Percentiles rank a stretch among this genome's conserved stretches.
Conservation (phyloP, 2,113 vertebrate genomes). For the Tachycineta bicolor region DNA sequence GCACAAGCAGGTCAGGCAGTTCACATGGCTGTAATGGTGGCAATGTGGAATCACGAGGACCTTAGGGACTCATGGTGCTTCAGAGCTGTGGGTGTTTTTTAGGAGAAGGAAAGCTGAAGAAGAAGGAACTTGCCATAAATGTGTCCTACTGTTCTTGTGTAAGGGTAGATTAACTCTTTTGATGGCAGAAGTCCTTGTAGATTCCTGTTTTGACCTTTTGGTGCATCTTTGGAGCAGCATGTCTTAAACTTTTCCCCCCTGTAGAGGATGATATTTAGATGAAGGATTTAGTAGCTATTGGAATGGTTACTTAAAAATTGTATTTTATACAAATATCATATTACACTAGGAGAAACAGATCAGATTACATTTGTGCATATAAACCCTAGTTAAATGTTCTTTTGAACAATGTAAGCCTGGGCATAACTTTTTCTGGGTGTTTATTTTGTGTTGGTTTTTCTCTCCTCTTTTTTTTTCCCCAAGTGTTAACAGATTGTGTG, state of each 20-base stretch:
- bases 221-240: background rate
- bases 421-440: background rate
- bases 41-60: background rate
- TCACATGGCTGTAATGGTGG: background rate
- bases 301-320: background rate
- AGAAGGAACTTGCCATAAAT: background rate
- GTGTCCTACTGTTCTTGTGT: background rate
- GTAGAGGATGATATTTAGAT: background rate
- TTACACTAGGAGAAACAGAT: background rate
- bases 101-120: background rate
- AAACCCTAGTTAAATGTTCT: background rate
- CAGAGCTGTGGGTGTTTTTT: background rate
- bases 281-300: background rate
- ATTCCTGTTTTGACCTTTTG: background rate
- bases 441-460: background rate
- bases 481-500: background rate
- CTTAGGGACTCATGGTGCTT: background rate
- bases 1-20: background rate
- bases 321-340: background rate
- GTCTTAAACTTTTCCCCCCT: background rate
- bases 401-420: background rate
- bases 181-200: background rate
- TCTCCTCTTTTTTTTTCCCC: background rate
- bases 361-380: background rate
- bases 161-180: background rate